Conservation (phyloP, 2,113 vertebrate genomes). For the Macroglossus sobrinus region DNA sequence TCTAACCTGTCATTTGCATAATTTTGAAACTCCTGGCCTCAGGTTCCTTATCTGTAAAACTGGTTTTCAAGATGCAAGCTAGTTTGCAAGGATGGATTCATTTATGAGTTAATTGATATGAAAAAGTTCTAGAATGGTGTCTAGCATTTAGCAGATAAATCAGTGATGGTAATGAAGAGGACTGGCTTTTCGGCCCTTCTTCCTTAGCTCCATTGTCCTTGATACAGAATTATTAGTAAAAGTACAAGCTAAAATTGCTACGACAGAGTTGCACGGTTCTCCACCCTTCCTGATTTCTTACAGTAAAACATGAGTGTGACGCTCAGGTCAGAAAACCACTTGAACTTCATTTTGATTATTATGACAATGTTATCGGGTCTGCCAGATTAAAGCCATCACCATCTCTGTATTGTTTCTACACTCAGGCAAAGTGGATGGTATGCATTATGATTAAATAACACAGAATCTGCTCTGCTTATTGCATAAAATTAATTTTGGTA, state of each 20-base stretch:
- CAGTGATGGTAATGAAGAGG: background rate
- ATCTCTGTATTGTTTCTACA: constrained; percentile 16
- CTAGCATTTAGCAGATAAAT: background rate
- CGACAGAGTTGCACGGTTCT: background rate
- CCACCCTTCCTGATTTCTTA: constrained; percentile 36
- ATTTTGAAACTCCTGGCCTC: background rate
- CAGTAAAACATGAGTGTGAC: constrained; percentile 41
- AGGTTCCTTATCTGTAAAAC: background rate
- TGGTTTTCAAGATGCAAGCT: background rate
- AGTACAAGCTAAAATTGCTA: background rate
- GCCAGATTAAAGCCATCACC: constrained; percentile 52
- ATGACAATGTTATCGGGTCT: constrained; percentile 60
- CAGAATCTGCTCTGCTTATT: constrained; percentile 7
- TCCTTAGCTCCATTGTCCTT: background rate
- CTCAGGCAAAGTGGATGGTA: constrained; percentile 2
- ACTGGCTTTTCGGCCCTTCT: background rate
- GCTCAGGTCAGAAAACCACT: constrained; percentile 61
- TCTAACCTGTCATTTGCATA: background rate
- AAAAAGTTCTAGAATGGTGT: background rate
- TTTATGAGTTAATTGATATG: background rate
- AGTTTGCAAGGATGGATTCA: background rate
- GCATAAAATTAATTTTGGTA: constrained; percentile 64
- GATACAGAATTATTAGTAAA: background rate
- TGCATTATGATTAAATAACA: constrained; percentile 58
- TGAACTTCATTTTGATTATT: constrained; percentile 58